These are phyloP conservation scores for Thomomys bottae DNA, from an alignment of 2,113 vertebrate species.

Conservation along the genomic window DNA sequence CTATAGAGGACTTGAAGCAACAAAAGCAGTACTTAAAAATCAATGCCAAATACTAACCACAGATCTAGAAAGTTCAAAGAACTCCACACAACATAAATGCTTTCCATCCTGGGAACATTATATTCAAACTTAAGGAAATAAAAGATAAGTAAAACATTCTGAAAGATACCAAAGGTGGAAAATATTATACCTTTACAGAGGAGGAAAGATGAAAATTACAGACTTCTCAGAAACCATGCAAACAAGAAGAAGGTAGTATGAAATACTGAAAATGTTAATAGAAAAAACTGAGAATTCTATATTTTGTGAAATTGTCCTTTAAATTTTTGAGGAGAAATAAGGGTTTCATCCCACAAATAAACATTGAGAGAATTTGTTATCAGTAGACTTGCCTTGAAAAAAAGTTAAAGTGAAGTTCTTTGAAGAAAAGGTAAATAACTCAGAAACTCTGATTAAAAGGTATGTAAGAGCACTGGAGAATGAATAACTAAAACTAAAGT, in stretches of 20 bases:
- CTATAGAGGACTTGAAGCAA: background rate
- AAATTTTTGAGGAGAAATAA: background rate
- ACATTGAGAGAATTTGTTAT: background rate
- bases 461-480: background rate
- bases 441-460: background rate
- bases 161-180: background rate
- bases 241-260: background rate
- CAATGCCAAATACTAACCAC: background rate
- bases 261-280: background rate
- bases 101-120: background rate
- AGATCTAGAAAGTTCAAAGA: background rate
- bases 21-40: background rate
- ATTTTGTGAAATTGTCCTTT: background rate
- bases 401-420: background rate
- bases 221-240: background rate
- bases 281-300: background rate
- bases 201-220: background rate
- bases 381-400: background rate
- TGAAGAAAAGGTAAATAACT: background rate
- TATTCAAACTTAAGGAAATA: conserved; percentile 1
- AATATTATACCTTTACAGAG: background rate
- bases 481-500: background rate
- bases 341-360: background rate
- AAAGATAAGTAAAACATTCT: background rate
- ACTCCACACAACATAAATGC: background rate